Evolutionary conservation across 2,888 invertebrate species (phyloP), one percentile per base, ranked within the genome.

Genomic region (Rhagium mordax): DNA sequence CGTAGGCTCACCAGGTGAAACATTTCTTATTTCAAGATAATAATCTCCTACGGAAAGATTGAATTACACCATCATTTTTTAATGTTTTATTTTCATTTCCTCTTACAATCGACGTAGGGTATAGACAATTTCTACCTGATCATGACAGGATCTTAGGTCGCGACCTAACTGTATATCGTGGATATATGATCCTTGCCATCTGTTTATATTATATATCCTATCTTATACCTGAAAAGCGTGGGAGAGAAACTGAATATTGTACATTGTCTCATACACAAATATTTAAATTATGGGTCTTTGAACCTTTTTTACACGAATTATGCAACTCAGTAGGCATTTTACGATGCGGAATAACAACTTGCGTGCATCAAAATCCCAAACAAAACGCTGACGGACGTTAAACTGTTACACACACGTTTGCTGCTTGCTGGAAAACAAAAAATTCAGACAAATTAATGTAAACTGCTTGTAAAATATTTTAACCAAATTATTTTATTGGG

Each of bases 171-270:
- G 78, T 78, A 77, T 24, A 69, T 72, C 72, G 71, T 74, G 51
- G 76, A 77, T 74, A 78, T 71, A 77, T 66, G 78, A 78, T 78
- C 72, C 75, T 77, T 57, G 60, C 72, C 81, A 79, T 81, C 79
- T 81, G 81, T 75, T 65, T 74, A 65, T 66, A 60, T 67, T 71
- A 55, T 21, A 69, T 71, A 66, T 70, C 66, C 73, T 74, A 70
- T 74, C 71, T 61, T 55, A 49, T 75, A 75, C 76, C 74, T 76
- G 75, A 74, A 71, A 65, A 65, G 77, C 78, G 79, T 79, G 79
- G 81, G 81, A 81, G 80, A 78, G 59, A 65, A 74, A 70, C 72
- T 70, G 48, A 74, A 75, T 73, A 61, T 72, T 64, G 64, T 66
- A 27, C 62, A 72, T 60, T 53, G 60, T 60, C 59, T 60, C 33